Percentiles rank a stretch among this genome's conserved stretches.
phyloP scores from a whole-genome alignment of 2,888 invertebrate species.

The Pseudoips prasinana region DNA sequence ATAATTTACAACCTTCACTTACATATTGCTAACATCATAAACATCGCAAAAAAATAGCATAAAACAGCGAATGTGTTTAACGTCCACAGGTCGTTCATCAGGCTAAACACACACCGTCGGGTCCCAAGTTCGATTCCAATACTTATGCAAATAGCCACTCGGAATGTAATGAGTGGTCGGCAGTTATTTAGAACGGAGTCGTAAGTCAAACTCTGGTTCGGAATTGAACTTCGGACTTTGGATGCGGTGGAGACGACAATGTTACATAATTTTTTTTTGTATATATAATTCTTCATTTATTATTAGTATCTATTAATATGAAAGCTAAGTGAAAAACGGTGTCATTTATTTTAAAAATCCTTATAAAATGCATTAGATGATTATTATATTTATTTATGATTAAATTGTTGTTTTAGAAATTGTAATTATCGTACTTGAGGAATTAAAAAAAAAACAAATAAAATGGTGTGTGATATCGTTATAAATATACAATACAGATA shows the following conservation, averaged over 20 bases:
- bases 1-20: too few species aligned
- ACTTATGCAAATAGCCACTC: conserved; percentile 79
- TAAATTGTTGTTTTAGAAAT: too few species aligned
- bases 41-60: conserved; percentile 26
- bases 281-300: neutral
- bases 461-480: too few species aligned
- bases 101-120: conserved; percentile 73
- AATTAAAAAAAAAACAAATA: too few species aligned
- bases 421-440: too few species aligned
- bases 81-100: conserved; percentile 68
- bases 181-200: conserved; percentile 77
- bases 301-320: too few species aligned
- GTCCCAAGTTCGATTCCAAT: conserved; percentile 72
- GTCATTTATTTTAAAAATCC: too few species aligned
- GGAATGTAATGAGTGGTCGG: conserved; percentile 77
- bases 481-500: too few species aligned
- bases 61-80: conserved; percentile 64
- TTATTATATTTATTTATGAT: too few species aligned
- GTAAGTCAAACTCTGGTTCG: conserved; percentile 76
- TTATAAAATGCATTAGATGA: too few species aligned
- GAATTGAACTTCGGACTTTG: conserved; percentile 50
- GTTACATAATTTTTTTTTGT: neutral
- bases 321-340: too few species aligned
- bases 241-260: conserved; percentile 39
- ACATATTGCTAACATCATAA: conserved; percentile 6